phyloP scores from a whole-genome alignment of 2,113 vertebrate species.

The Macrotus californicus region DNA sequence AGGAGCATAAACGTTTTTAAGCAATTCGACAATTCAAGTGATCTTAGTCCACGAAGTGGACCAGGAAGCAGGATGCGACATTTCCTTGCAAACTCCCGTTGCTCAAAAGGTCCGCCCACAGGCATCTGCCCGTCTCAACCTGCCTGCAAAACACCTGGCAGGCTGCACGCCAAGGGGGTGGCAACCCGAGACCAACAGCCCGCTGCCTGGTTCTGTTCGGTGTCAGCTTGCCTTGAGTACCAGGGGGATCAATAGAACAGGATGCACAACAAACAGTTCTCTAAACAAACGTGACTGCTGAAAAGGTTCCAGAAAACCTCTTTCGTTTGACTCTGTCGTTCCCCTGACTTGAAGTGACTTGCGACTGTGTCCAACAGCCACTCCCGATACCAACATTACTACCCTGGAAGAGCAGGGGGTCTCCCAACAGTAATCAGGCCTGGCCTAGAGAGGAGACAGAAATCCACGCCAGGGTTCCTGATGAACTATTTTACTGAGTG shows the following conservation, averaged over 20 bases:
- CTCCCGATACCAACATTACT: fast-evolving
- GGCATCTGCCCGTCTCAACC: not conserved
- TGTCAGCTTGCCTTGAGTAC: not conserved
- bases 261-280: not conserved
- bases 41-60: not conserved
- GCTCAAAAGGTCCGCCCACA: not conserved
- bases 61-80: not conserved
- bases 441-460: not conserved
- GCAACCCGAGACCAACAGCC: not conserved
- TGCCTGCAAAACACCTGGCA: not conserved
- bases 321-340: not conserved
- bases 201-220: not conserved
- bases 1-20: not conserved
- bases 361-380: not conserved
- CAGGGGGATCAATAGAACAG: not conserved
- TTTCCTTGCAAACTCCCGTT: not conserved
- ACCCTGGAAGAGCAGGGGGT: not conserved
- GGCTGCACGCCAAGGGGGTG: not conserved
- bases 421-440: fast-evolving
- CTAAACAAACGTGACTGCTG: not conserved
- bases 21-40: not conserved
- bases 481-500: not conserved
- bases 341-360: not conserved
- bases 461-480: not conserved
- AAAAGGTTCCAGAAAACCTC: not conserved